Conservation (phyloP, 2,888 invertebrate genomes). For the Ectemnius lituratus region DNA sequence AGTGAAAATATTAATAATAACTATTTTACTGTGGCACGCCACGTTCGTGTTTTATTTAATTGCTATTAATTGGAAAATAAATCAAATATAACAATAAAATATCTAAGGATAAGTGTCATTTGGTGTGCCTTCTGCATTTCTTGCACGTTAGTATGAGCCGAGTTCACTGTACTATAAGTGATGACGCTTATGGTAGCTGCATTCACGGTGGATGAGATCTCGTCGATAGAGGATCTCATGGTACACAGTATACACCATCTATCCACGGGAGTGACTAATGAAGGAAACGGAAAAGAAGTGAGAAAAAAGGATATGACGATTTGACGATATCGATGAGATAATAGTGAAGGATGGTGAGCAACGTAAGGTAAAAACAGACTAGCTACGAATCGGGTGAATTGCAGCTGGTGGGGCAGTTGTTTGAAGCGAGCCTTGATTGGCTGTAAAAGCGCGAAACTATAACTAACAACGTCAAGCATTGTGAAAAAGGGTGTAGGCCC, state of each 20-base stretch:
- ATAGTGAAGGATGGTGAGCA: constrained; percentile 29
- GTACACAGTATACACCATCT: not conserved
- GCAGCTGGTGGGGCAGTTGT: not conserved
- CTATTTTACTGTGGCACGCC: no score
- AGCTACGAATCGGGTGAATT: constrained; percentile 21
- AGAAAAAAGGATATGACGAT: constrained; percentile 36
- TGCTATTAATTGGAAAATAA: no score
- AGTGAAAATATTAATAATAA: no score
- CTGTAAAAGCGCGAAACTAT: constrained; percentile 6
- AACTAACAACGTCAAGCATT: constrained; percentile 39
- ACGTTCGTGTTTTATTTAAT: no score
- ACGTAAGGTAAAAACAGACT: constrained; percentile 46
- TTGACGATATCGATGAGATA: constrained; percentile 34
- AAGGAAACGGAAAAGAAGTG: constrained; percentile 20
- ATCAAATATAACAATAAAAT: no score
- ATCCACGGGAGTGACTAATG: not conserved
- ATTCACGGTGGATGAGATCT: no score
- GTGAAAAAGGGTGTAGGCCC: not conserved
- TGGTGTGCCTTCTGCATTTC: no score
- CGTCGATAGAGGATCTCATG: not conserved
- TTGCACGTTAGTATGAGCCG: no score
- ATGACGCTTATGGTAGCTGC: no score
- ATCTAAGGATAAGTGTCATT: no score
- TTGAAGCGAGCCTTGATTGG: not conserved
- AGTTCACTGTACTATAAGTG: no score